A percentile compares a stretch with the other conserved stretches of the same genome.
Conservation (phyloP, 1,140 invertebrate species). For the Diabrotica undecimpunctata region DNA sequence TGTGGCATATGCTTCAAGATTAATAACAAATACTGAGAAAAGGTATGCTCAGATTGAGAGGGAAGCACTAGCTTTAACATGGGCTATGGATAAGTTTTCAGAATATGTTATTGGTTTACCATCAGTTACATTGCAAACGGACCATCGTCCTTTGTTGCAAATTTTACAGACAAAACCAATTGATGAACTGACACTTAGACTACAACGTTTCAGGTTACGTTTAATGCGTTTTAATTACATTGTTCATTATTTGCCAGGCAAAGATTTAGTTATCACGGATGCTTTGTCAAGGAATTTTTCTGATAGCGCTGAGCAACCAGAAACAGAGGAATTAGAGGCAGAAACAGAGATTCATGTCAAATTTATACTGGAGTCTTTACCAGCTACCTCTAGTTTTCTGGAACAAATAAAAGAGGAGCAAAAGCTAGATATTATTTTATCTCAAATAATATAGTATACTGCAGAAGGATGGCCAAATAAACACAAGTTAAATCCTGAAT, state of each 20-base stretch:
- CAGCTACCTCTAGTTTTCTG: no score
- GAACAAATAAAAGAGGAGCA: no score
- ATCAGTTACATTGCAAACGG: constrained; percentile 20
- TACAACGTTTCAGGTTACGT: constrained; percentile 30
- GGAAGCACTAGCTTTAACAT: constrained; percentile 43
- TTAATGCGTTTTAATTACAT: constrained; percentile 40
- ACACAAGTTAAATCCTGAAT: no score
- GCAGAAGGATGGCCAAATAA: no score
- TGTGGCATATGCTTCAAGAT: constrained; percentile 41
- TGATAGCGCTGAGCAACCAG: no score
- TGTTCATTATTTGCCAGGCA: constrained; percentile 37
- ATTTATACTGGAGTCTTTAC: no score
- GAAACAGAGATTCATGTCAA: no score
- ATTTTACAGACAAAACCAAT: background rate
- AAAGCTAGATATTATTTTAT: no score
- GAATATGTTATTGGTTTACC: no score
- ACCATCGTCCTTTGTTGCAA: no score
- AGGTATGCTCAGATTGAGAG: constrained; percentile 47
- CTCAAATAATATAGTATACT: no score
- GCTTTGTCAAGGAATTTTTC: constrained; percentile 4
- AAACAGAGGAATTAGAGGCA: no score
- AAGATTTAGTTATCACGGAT: constrained; percentile 35
- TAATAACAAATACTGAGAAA: constrained; percentile 28
- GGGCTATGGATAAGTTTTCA: background rate
- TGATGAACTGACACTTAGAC: background rate